These are phyloP conservation scores for Nomada flava DNA, from an alignment of 2,888 invertebrate species.

Conservation along the genomic window DNA sequence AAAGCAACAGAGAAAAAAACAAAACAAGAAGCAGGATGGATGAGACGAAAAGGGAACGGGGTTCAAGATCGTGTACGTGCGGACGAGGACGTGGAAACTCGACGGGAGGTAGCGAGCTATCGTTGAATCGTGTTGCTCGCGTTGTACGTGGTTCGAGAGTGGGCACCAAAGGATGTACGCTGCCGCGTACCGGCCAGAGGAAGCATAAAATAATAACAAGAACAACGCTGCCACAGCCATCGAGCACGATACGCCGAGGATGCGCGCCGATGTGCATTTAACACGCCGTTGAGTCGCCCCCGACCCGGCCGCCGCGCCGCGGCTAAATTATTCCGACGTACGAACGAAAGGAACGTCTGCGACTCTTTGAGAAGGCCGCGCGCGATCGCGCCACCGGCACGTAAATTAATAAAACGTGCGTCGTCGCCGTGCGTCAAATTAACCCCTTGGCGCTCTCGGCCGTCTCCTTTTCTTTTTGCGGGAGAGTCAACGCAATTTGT, in stretches of 20 bases:
- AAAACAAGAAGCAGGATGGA: constrained; percentile 7
- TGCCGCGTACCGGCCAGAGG: constrained; percentile 37
- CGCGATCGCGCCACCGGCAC: constrained; percentile 49
- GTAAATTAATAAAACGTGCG: constrained; percentile 71
- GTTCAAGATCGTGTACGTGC: constrained; percentile 50
- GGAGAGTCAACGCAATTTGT: constrained; percentile 47
- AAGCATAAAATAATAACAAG: constrained; percentile 63
- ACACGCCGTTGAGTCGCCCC: constrained; percentile 51
- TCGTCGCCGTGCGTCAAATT: constrained; percentile 60
- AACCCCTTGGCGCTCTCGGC: constrained; percentile 52
- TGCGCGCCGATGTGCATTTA: constrained; percentile 60
- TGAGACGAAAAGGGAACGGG: constrained; percentile 19
- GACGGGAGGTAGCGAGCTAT: constrained; percentile 51
- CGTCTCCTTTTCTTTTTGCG: constrained; percentile 33
- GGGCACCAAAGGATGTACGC: neutral
- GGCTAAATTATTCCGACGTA: constrained; percentile 70
- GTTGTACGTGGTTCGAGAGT: neutral
- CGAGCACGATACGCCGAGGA: constrained; percentile 43
- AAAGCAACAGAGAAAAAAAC: neutral
- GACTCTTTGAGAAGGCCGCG: constrained; percentile 62
- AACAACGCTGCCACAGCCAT: constrained; percentile 57
- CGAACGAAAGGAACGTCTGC: constrained; percentile 67
- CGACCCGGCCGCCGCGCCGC: constrained; percentile 24
- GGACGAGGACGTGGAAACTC: constrained; percentile 60
- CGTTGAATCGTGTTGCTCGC: constrained; percentile 39